Conservation (phyloP, 2,888 invertebrate genomes). For the Acanthococcus lagerstroemiae region DNA sequence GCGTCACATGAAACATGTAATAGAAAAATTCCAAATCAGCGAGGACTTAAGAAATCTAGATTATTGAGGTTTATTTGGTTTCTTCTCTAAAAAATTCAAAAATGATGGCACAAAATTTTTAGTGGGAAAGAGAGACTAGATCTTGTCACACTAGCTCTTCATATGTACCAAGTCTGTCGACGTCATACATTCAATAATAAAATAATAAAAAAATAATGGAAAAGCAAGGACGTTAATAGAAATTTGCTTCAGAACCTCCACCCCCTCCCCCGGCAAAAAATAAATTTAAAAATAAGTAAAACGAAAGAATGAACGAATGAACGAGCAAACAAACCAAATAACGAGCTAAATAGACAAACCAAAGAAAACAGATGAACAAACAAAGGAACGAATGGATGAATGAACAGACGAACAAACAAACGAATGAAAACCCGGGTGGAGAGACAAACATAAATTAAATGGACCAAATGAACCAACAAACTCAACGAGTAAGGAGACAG, state of each 20-base stretch:
- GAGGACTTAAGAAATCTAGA: not conserved
- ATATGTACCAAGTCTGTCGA: too few relatives aligned
- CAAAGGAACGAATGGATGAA: not conserved
- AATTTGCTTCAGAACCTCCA: too few relatives aligned
- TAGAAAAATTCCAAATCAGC: not conserved
- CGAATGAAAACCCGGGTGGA: too few relatives aligned
- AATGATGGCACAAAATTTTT: too few relatives aligned
- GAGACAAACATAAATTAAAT: not conserved
- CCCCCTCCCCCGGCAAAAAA: too few relatives aligned
- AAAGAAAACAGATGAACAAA: not conserved
- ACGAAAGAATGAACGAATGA: not conserved
- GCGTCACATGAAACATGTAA: not conserved
- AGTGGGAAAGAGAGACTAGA: too few relatives aligned
- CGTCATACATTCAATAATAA: too few relatives aligned
- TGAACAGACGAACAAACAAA: not conserved
- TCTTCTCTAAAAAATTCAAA: not conserved
- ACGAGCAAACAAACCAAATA: not conserved
- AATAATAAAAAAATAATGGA: too few relatives aligned
- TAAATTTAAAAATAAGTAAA: not conserved
- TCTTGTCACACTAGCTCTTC: too few relatives aligned
- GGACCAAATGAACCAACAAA: not conserved
- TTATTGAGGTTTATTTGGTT: not conserved
- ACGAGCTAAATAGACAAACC: not conserved
- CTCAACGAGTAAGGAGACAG: not conserved
- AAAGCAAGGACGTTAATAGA: too few relatives aligned